A percentile compares a stretch with the other conserved stretches of the same genome.
These are phyloP conservation scores for Drosophila vallismaia DNA, from an alignment of 2,888 invertebrate genomes.

Conservation along the genomic window DNA sequence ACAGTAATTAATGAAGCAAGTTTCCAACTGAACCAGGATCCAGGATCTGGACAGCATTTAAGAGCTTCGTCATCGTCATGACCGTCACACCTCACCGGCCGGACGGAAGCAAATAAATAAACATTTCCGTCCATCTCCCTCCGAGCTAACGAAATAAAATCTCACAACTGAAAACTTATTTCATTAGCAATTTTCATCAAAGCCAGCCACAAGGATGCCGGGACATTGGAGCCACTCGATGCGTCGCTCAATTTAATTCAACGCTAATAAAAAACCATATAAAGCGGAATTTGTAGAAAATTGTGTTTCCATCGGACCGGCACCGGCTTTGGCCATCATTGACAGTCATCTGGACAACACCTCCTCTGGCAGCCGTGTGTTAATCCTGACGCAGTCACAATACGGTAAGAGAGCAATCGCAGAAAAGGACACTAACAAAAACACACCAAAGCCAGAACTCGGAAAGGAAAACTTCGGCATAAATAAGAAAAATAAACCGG, in stretches of 20 bases:
- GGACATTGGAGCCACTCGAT: slow-evolving; percentile 29
- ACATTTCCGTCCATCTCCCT: slow-evolving; percentile 10
- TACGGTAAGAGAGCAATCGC: slow-evolving; percentile 20
- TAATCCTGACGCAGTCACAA: slow-evolving; percentile 56
- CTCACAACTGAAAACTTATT: slow-evolving; percentile 72
- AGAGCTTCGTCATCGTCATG: slow-evolving; percentile 42
- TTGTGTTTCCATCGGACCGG: slow-evolving; percentile 45
- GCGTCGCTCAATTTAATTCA: slow-evolving; percentile 75
- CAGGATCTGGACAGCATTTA: slow-evolving; percentile 22
- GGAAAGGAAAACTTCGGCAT: slow-evolving; percentile 57
- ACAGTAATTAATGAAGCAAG: slow-evolving; percentile 62
- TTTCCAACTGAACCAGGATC: slow-evolving; percentile 32
- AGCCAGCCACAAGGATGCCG: slow-evolving; percentile 38
- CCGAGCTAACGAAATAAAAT: slow-evolving; percentile 50
- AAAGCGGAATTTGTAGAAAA: slow-evolving; percentile 62
- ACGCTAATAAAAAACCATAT: slow-evolving; percentile 74
- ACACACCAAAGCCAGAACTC: neutral
- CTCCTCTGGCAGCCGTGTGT: slow-evolving; percentile 66
- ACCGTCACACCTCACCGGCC: slow-evolving; percentile 45
- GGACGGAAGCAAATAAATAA: slow-evolving; percentile 50
- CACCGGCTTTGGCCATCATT: slow-evolving; percentile 51
- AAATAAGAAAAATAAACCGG: slow-evolving; percentile 65
- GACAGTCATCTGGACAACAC: slow-evolving; percentile 58
- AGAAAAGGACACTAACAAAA: slow-evolving; percentile 29
- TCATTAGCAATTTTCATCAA: slow-evolving; percentile 78